Evolutionary conservation across 2,797 vertebrate species (phyloP), one percentile per base, ranked within the genome.

Genomic region (Gorsachius magnificus): DNA sequence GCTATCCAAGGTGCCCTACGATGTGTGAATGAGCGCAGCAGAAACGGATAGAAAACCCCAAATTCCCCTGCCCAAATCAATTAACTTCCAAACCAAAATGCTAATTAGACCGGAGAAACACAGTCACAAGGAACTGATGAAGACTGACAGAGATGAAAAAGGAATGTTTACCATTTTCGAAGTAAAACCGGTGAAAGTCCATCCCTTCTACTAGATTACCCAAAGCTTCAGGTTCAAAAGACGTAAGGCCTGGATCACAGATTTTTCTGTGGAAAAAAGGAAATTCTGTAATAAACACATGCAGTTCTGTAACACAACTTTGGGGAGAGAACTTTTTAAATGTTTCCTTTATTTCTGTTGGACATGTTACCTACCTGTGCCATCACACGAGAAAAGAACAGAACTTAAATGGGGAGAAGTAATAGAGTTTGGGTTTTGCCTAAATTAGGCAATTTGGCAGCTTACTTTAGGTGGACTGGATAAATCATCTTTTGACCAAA

Each of bases 161-260:
- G 16, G 15, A 70, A 16, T 11, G 53, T 79, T 89, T 98, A 99
- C 99, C 98, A 10, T 99, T 99, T 96, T 99, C 99, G 91, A 99
- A 99, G 98, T 99, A 99, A 98, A 99, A 99, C 83, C 99, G 98
- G 96, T 99, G 99, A 83, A 99, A 99, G 95, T 99, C 99, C 72
- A 99, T 99, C 48, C 99, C 99, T 97, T 99, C 99, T 77, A 99
- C 99, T 87, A 99, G 97, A 97, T 99, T 99, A 57, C 99, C 99
- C 98, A 99, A 89, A 78, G 99, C 99, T 98, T 99, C 99, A 1
- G 99, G 99, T 96, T 99, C 99, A 92, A 99, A 99, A 87, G 99
- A 99, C 0, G 99, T 99, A 92, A 99, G 98, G 54, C 99, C 99
- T 10, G 99, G 99, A 92, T 99, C 99, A 96, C 99, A 99, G 65